Base-by-base conservation (phyloP, 2,888 invertebrate species). In the Andrena bucephala region DNA sequence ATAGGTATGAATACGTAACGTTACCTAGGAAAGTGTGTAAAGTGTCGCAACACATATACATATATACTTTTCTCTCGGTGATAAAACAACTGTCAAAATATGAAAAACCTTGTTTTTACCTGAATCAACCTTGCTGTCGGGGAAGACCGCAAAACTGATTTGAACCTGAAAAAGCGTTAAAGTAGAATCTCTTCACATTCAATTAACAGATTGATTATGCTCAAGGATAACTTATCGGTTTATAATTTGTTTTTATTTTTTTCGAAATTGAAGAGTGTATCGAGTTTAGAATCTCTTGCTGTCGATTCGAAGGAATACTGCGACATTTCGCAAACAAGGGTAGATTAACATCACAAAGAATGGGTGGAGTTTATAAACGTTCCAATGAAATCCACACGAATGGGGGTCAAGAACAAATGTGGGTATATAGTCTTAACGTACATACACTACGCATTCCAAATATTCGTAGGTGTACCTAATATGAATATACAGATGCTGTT, bases 41-140 rank as follows among this genome's bases (percentile, higher is more conserved):
- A 57, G n/a, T 69, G 66, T 69, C 71, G 16, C 62, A 70, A 50
- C 16, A 65, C 74, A 65, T 60, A 67, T 69, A 65, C 74, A 65
- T 60, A 67, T 69, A 75, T 89, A 91, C 90, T 83, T 91, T 91
- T 90, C 90, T 91, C 90, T 92, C 91, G 90, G 91, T 89, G 89
- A 81, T 86, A 89, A 89, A 91, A 87, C 88, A 89, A 91, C 86
- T 87, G 87, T 79, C 77, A 87, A 88, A 89, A 85, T 89, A 87
- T 86, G 90, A 87, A 89, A 91, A 91, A 89, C 90, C 91, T 91
- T 90, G 80, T 87, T 91, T 92, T 93, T 93, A 93, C 93, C 93
- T 93, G 93, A 92, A 92, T 93, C 93, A 90, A 92, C 90, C 90
- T 93, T 93, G 93, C 91, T 90, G 91, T 93, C 93, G 87, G 92